These are phyloP conservation scores for Tragelaphus imberbis DNA, from an alignment of 2,113 vertebrate species.

Conservation along the genomic window DNA sequence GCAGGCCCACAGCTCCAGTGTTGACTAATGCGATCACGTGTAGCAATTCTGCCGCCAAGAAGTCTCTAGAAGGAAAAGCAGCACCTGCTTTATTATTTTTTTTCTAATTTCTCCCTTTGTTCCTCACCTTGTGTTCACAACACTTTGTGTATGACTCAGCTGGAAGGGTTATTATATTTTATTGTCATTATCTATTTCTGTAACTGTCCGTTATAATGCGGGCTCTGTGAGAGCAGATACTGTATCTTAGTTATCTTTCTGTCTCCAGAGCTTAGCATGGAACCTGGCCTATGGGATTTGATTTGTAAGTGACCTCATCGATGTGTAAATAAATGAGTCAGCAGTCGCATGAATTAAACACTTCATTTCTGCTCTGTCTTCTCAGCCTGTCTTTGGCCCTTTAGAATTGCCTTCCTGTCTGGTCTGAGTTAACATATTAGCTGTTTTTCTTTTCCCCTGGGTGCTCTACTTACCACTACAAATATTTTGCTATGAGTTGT, in stretches of 20 bases:
- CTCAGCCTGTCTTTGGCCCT: neutral
- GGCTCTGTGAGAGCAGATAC: neutral
- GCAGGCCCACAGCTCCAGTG: fast-evolving
- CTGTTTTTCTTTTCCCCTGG: neutral
- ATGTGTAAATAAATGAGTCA: neutral
- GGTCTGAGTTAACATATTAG: neutral
- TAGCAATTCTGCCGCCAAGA: neutral
- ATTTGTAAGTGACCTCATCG: neutral
- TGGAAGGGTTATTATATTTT: neutral
- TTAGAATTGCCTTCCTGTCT: neutral
- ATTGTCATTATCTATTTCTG: neutral
- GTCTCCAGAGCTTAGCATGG: neutral
- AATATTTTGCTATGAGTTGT: neutral
- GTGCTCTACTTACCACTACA: neutral
- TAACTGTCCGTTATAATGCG: neutral
- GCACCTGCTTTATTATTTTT: neutral
- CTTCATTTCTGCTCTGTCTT: neutral
- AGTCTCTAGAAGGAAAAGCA: neutral
- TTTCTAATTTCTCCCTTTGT: neutral
- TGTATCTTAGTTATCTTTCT: neutral
- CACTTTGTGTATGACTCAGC: neutral
- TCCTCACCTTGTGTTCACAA: neutral
- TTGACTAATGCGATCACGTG: fast-evolving
- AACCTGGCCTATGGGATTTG: neutral
- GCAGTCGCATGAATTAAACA: neutral